phyloP scores from a whole-genome alignment of 2,888 invertebrate species.

The Rhagium mordax region DNA sequence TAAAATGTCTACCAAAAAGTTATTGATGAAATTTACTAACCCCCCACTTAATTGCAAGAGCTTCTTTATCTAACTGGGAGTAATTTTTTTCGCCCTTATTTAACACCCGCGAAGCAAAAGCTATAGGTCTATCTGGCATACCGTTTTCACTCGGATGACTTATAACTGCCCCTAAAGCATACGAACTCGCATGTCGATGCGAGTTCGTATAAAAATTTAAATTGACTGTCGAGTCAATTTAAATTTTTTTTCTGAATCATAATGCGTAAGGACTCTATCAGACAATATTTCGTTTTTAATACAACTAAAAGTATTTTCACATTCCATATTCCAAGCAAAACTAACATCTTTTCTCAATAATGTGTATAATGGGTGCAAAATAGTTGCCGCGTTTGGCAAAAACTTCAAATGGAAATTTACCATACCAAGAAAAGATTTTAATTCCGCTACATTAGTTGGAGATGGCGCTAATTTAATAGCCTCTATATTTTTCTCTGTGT shows the following conservation, averaged over 20 bases:
- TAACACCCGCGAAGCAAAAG: slow-evolving; percentile 40
- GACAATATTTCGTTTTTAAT: slow-evolving; percentile 5
- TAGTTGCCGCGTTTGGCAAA: slow-evolving; percentile 22
- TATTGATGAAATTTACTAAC: slow-evolving; percentile 29
- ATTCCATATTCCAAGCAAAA: slow-evolving; percentile 10
- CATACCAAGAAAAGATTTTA: slow-evolving; percentile 38
- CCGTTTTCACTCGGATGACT: slow-evolving; percentile 33
- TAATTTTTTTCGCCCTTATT: slow-evolving; percentile 35
- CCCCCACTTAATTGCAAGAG: no score
- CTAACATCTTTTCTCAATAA: slow-evolving; percentile 33
- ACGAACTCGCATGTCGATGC: slow-evolving; percentile 38
- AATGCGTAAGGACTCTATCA: slow-evolving; percentile 27
- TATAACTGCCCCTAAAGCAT: slow-evolving; percentile 37
- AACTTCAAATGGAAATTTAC: slow-evolving; percentile 40
- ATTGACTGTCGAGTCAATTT: no score
- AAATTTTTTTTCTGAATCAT: slow-evolving; percentile 41
- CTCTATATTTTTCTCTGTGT: slow-evolving; percentile 42
- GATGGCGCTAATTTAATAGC: slow-evolving; percentile 38
- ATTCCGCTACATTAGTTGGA: slow-evolving; percentile 25
- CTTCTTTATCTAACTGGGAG: slow-evolving; percentile 36
- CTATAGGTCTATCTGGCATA: slow-evolving; percentile 33
- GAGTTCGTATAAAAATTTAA: no score
- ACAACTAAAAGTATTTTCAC: not conserved
- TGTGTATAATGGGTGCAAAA: slow-evolving; percentile 29
- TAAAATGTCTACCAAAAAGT: slow-evolving; percentile 8